phyloP scores from a whole-genome alignment of 2,797 vertebrate genomes.

The Synaphobranchus kaupii region DNA sequence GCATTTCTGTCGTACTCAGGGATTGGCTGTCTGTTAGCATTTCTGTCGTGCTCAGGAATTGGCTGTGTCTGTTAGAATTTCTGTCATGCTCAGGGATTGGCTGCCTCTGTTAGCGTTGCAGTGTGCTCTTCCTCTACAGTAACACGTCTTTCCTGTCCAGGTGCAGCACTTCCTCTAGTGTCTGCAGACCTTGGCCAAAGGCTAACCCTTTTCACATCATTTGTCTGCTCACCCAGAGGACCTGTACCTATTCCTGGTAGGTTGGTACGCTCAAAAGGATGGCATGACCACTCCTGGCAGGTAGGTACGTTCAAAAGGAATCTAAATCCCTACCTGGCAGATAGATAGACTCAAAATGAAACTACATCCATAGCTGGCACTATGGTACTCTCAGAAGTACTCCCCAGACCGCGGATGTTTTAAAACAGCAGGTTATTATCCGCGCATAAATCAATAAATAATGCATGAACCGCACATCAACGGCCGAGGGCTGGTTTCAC shows the following conservation, averaged over 20 bases:
- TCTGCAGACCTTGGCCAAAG: background rate
- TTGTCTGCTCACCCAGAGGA: background rate
- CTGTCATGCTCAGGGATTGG: too few species aligned
- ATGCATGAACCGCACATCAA: background rate
- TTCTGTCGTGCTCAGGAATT: background rate
- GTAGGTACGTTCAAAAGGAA: background rate
- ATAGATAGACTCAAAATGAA: background rate
- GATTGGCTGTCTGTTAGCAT: background rate
- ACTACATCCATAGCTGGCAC: background rate
- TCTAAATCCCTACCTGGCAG: background rate
- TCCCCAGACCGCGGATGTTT: background rate
- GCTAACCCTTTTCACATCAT: background rate
- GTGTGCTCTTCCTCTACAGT: background rate
- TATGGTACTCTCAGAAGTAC: too few species aligned
- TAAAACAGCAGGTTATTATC: background rate
- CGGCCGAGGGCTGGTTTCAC: background rate
- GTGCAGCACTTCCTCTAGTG: background rate
- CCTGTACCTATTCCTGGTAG: background rate
- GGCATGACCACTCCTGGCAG: background rate
- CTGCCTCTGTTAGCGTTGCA: background rate
- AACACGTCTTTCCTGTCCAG: background rate
- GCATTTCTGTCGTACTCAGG: background rate
- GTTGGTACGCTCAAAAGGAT: background rate
- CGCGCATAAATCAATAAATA: background rate
- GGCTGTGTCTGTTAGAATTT: background rate